These are phyloP conservation scores for Sinotaia quadrata DNA, from an alignment of 2,888 invertebrate genomes.

Conservation along the genomic window DNA sequence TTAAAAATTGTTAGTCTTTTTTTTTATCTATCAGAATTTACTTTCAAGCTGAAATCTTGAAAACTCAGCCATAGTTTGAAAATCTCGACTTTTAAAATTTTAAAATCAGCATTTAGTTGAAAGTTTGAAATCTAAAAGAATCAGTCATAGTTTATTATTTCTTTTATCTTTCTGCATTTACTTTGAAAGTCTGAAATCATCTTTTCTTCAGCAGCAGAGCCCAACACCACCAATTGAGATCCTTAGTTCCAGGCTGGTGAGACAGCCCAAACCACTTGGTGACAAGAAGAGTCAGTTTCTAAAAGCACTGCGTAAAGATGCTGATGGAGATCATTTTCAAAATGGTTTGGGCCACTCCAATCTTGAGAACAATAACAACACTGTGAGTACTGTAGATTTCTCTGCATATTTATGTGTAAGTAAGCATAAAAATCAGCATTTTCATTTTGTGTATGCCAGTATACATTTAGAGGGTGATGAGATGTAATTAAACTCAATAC, in stretches of 20 bases:
- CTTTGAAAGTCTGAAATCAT: not conserved
- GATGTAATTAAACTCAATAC: too few species aligned
- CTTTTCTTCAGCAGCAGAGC: constrained; percentile 1
- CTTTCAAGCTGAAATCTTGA: too few species aligned
- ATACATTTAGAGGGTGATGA: too few species aligned
- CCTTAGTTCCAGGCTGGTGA: constrained; percentile 65
- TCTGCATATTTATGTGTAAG: too few species aligned
- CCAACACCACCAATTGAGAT: constrained; percentile 68
- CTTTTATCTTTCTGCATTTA: not conserved
- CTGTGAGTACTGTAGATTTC: not conserved
- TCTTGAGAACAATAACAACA: constrained; percentile 12
- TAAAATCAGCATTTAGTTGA: not conserved
- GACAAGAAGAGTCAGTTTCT: constrained; percentile 71
- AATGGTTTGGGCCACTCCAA: not conserved
- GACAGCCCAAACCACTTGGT: constrained; percentile 67
- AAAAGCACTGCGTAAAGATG: constrained; percentile 64
- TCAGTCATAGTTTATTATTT: not conserved
- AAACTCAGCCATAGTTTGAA: too few species aligned
- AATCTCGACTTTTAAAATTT: too few species aligned
- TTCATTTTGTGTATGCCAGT: too few species aligned
- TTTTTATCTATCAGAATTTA: too few species aligned
- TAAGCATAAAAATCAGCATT: too few species aligned
- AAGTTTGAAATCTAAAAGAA: not conserved
- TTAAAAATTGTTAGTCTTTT: too few species aligned
- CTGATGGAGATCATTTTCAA: not conserved